Base-by-base conservation (phyloP, 2,888 invertebrate genomes). In the Aleiodes testaceus region DNA sequence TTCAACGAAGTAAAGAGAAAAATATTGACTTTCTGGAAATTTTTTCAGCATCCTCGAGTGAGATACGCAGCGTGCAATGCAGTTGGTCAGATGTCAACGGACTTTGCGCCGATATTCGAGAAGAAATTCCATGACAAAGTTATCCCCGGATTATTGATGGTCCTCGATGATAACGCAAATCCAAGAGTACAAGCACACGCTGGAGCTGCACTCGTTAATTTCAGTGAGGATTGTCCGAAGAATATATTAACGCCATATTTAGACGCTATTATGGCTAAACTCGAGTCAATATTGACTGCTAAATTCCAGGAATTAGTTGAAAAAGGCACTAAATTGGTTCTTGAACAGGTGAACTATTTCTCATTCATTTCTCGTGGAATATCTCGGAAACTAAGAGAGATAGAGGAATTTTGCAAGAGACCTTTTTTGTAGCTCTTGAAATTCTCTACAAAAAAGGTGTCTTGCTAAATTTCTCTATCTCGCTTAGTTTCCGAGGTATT, bases 201-300 rank as follows among this genome's bases (percentile, higher is more conserved):
- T 79, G 95, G 98, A 55, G 99, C 99, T 66, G 99, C 99, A 61
- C 90, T 99, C 76, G 99, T 99, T 1, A 99, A 99, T 89, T 99
- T 99, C 89, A 97, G 97, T 83, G 99, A 99, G 89, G 99, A 99
- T 88, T 99, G 99, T 87, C 98, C 99, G 0, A 98, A 99, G 88
- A 91, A 93, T 80, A 97, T 99, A 79, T 90, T 99, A 75, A 94
- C 94, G 9, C 93, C 93, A 76, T 99, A 99, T 87, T 91, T 99
- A 75, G 95, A 97, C 81, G 93, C 92, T 20, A 93, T 99, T 78
- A 97, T 99, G 93, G 90, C 90, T 69, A 97, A 97, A 88, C 90
- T 99, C 73, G 97, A 97, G 88, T 90, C 91, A 0, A 96, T 98
- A 77, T 90, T 99, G 50, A 96, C 93, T 69, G 92, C 94, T 22